phyloP scores from a whole-genome alignment of 2,797 vertebrate genomes.

The Nyctibius grandis region DNA sequence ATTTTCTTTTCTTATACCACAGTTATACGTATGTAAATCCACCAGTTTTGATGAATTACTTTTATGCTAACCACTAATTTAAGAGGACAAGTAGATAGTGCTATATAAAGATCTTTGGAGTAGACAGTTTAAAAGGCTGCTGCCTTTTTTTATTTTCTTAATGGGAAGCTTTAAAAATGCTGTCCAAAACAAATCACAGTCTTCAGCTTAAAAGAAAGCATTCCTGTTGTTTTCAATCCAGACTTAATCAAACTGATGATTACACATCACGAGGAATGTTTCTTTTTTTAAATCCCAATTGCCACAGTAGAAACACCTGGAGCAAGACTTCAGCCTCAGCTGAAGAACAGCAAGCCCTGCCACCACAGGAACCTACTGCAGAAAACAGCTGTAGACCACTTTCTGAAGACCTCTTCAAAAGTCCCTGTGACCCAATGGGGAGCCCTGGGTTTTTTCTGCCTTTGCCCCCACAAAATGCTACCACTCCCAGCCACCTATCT shows the following conservation, averaged over 20 bases:
- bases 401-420: not conserved
- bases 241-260: not conserved
- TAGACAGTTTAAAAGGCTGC: not conserved
- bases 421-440: not conserved
- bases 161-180: not conserved
- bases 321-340: not conserved
- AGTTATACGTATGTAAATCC: not conserved
- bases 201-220: not conserved
- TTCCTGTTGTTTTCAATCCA: not conserved
- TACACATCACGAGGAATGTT: not conserved
- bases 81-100: not conserved
- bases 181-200: not conserved
- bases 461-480: not conserved
- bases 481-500: not conserved
- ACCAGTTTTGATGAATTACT: not conserved
- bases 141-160: not conserved
- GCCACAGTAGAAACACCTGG: not conserved
- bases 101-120: not conserved
- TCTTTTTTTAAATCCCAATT: not conserved
- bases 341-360: not conserved
- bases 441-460: not conserved
- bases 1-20: not conserved
- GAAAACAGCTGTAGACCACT: not conserved
- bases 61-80: conserved; percentile 42
- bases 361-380: not conserved